These are phyloP conservation scores for Agrenia bidenticulata DNA, from an alignment of 2,888 invertebrate species.

Conservation along the genomic window DNA sequence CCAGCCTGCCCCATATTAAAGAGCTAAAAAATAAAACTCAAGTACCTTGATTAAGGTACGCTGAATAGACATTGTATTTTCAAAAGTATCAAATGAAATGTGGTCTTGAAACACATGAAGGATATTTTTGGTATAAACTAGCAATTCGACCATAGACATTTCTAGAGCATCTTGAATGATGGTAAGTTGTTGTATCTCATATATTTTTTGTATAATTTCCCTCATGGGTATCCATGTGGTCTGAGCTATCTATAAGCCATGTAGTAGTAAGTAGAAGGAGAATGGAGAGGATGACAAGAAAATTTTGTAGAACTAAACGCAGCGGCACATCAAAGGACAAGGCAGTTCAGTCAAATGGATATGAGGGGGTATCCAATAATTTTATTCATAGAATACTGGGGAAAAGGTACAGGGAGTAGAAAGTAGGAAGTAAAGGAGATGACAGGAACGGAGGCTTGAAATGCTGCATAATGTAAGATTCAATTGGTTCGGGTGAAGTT, in stretches of 20 bases:
- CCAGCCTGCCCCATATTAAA: no score
- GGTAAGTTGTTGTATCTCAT: background rate
- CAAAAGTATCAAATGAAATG: no score
- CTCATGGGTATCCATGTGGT: background rate
- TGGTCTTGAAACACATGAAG: no score
- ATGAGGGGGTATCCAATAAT: slow-evolving; percentile 17
- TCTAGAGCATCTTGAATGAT: no score
- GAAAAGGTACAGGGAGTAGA: background rate
- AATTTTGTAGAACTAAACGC: slow-evolving; percentile 4
- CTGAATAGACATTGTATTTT: no score
- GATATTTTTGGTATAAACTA: no score
- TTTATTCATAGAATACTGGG: slow-evolving; percentile 25
- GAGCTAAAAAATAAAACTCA: no score
- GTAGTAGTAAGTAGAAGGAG: no score
- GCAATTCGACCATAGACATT: no score
- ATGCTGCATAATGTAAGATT: slow-evolving; percentile 7
- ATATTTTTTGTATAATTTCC: background rate
- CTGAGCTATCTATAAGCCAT: background rate
- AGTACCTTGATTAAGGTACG: no score
- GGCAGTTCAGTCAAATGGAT: slow-evolving; percentile 12
- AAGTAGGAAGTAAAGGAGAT: slow-evolving; percentile 4
- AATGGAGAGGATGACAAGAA: background rate
- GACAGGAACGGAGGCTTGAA: slow-evolving; percentile 1
- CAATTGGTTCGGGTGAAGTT: slow-evolving; percentile 5
- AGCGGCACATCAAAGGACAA: slow-evolving; percentile 5